Conservation (phyloP, 2,113 vertebrate species). For the Saguinus midas region DNA sequence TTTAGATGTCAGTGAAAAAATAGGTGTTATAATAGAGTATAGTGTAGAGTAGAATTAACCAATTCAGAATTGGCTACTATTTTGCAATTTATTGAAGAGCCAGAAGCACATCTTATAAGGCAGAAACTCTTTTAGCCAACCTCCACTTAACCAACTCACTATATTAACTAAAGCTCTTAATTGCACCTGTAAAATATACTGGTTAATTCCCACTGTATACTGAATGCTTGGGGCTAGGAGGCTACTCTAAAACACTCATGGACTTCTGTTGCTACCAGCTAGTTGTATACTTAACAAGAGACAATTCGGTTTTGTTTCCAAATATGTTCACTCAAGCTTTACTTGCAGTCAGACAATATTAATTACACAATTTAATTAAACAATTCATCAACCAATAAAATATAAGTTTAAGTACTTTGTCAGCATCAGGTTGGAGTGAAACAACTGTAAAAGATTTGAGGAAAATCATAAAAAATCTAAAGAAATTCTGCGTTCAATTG, state of each 20-base stretch:
- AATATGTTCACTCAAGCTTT: neutral
- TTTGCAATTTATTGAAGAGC: neutral
- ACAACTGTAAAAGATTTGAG: neutral
- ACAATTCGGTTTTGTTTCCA: neutral
- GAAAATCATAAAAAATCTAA: neutral
- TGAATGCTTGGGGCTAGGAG: neutral
- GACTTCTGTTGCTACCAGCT: neutral
- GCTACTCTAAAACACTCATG: neutral
- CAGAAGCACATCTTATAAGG: neutral
- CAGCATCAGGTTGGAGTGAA: neutral
- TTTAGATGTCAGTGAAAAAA: neutral
- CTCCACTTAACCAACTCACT: neutral
- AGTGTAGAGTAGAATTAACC: neutral
- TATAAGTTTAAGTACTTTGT: neutral
- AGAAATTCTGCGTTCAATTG: neutral
- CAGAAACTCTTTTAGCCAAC: neutral
- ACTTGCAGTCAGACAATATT: neutral
- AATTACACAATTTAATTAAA: slow-evolving; percentile 35
- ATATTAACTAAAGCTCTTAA: neutral
- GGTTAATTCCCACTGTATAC: neutral
- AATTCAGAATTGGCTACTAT: neutral
- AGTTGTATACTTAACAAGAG: neutral
- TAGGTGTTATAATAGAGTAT: neutral
- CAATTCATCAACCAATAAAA: neutral
- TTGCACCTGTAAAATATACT: neutral